Conservation (phyloP, 1,140 invertebrate genomes). For the Tetramorium alpestre region DNA sequence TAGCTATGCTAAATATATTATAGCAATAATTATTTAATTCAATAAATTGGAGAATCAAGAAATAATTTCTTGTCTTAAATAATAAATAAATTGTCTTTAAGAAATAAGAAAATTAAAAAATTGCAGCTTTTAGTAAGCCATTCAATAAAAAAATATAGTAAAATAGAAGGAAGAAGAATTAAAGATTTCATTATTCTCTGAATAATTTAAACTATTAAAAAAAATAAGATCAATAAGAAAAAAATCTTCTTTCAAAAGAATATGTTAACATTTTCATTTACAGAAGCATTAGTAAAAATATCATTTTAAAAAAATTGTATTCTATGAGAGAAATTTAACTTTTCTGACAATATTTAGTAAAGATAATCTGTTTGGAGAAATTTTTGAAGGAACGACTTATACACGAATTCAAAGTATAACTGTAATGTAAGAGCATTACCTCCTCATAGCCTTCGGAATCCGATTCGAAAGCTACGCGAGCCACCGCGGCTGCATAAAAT, state of each 20-base stretch:
- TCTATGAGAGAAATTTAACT: background rate
- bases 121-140: background rate
- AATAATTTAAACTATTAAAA: background rate
- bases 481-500: slow-evolving; percentile 93
- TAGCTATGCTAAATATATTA: background rate
- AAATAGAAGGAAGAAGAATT: background rate
- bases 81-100: background rate
- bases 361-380: background rate
- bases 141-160: background rate
- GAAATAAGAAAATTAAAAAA: background rate
- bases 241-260: background rate
- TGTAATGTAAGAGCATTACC: slow-evolving; percentile 87
- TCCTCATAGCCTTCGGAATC: slow-evolving; percentile 94
- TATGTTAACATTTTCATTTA: background rate
- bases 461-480: slow-evolving; percentile 89
- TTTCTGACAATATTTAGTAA: background rate
- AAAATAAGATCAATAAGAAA: background rate
- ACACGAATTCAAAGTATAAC: slow-evolving; percentile 91
- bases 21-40: background rate
- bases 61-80: background rate
- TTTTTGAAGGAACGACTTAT: slow-evolving; percentile 12
- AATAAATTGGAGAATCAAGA: background rate
- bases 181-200: background rate
- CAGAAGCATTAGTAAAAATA: background rate
- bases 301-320: background rate